Evolutionary conservation across 1,140 invertebrate genomes (phyloP), one percentile per base, ranked within the genome.

Genomic region (Solen grandis): DNA sequence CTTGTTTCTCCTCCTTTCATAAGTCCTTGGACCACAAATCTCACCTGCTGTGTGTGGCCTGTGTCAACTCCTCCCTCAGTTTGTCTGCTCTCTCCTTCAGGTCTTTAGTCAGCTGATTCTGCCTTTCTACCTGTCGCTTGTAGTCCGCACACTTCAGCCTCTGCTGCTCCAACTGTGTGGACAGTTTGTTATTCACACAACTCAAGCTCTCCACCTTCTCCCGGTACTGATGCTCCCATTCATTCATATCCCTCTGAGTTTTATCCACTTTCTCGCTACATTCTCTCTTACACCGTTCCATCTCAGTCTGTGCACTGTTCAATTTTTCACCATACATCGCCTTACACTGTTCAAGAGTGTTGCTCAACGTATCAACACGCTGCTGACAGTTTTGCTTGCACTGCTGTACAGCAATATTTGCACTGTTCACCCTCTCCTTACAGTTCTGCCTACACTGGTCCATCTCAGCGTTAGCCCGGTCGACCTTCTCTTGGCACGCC

Each of bases 61-160:
- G 31, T 25, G 54, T 4, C 22, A 73, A 16, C 35, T 73, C 57
- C 22, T 73, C 33, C 13, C 55, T 35, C 19, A 73, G 22, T 25
- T 59, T 41, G 2, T 73, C 70, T 22, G 33, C 29, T 19, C 50
- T 22, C 5, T 59, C 70, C 22, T 73, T 73, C 2, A 73, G 33
- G 41, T 73, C 70, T 31, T 73, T 38, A 0, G 38, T 41, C 16
- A 60, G 33, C n/a, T 14, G n/a, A 52, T 60, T 60, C 33, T 73
- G 70, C 46, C 57, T 41, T 13, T 73, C 70, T 27, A 73, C 60
- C 70, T 60, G 55, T 5, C 35, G 35, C 38, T 73, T 73, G 27
- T 73, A 60, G 29, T 60, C 57, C 3, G 70, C 70, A 59, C 54
- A 60, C 19, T 52, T 73, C 2, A 41, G 33, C 25, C 70, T 41